Conservation (phyloP, 2,113 vertebrate genomes). For the Petrocephalus zakoni region DNA sequence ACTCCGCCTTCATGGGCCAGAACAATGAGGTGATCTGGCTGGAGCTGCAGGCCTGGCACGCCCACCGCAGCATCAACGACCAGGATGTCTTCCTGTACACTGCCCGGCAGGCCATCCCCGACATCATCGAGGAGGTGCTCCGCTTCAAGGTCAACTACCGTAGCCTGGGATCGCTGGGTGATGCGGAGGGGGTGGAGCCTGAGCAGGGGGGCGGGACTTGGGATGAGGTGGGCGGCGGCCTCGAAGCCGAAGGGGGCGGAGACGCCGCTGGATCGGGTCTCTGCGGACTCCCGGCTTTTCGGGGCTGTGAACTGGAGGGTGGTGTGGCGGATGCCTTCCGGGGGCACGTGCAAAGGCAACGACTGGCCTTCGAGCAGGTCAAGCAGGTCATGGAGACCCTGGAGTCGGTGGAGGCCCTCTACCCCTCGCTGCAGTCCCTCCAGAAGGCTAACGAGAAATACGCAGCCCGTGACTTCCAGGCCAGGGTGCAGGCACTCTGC, state of each 20-base stretch:
- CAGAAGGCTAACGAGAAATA: constrained; percentile 96
- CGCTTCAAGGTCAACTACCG: constrained; percentile 91
- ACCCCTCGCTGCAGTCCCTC: constrained; percentile 90
- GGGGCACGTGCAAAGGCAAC: constrained; percentile 84
- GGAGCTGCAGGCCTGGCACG: constrained; percentile 97
- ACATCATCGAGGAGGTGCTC: constrained; percentile 93
- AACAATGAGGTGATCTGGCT: constrained; percentile 97
- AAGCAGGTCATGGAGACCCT: constrained; percentile 91
- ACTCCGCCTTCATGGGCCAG: constrained; percentile 80
- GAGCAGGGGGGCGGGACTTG: constrained; percentile 44
- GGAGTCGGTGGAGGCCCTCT: constrained; percentile 94
- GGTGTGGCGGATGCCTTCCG: constrained; percentile 59
- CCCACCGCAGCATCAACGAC: constrained; percentile 82
- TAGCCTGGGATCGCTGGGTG: constrained; percentile 48
- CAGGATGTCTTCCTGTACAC: constrained; percentile 93
- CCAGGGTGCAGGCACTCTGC: constrained; percentile 98
- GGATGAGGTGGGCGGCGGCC: too few species aligned
- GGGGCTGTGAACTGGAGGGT: constrained; percentile 55
- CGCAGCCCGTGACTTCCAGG: constrained; percentile 90
- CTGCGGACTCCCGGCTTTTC: constrained; percentile 42
- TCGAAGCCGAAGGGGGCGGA: neutral
- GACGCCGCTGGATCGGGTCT: constrained; percentile 8
- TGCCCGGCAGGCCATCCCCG: constrained; percentile 93
- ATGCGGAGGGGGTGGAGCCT: constrained; percentile 46
- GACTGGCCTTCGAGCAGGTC: constrained; percentile 90